Evolutionary conservation across 1,140 invertebrate genomes (phyloP).

Genomic region (Drosophila tropicalis): DNA sequence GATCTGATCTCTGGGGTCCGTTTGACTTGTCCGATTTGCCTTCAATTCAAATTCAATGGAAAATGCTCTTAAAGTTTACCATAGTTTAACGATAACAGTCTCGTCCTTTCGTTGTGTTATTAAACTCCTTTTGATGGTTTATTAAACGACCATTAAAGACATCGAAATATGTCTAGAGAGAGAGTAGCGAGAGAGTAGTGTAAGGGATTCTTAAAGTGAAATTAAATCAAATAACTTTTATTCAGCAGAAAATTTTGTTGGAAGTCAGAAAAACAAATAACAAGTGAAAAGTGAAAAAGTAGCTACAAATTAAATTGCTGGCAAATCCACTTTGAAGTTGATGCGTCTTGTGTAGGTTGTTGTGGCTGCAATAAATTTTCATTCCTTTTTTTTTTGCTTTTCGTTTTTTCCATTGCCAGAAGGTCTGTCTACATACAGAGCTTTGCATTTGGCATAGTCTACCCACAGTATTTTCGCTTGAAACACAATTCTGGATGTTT

Average conservation of each 20-base stretch:
- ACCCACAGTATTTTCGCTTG: slow-evolving; percentile 33
- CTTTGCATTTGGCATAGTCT: slow-evolving; percentile 8
- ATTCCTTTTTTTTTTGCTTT: background rate
- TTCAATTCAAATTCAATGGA: slow-evolving; percentile 26
- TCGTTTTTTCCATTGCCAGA: slow-evolving; percentile 9
- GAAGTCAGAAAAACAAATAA: slow-evolving; percentile 7
- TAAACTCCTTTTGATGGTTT: slow-evolving; percentile 21
- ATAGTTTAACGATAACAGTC: slow-evolving; percentile 10
- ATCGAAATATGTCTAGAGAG: too few species aligned
- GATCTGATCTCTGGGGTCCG: slow-evolving; percentile 50
- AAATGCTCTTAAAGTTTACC: slow-evolving; percentile 18
- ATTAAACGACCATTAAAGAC: slow-evolving; percentile 12
- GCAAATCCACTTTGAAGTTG: slow-evolving; percentile 65
- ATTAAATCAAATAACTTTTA: slow-evolving; percentile 16
- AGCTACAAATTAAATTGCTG: slow-evolving; percentile 51
- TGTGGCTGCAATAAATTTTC: slow-evolving; percentile 44
- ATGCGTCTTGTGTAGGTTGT: slow-evolving; percentile 31
- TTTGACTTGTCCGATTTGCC: slow-evolving; percentile 23
- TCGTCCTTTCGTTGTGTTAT: background rate
- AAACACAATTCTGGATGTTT: slow-evolving; percentile 27
- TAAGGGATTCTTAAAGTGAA: background rate
- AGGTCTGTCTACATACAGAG: background rate
- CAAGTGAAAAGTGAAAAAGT: slow-evolving; percentile 4
- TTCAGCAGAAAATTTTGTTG: background rate
- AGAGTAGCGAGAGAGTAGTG: too few species aligned